phyloP scores from a whole-genome alignment of 2,797 vertebrate genomes.

The Xiphorhynchus erythropygius region DNA sequence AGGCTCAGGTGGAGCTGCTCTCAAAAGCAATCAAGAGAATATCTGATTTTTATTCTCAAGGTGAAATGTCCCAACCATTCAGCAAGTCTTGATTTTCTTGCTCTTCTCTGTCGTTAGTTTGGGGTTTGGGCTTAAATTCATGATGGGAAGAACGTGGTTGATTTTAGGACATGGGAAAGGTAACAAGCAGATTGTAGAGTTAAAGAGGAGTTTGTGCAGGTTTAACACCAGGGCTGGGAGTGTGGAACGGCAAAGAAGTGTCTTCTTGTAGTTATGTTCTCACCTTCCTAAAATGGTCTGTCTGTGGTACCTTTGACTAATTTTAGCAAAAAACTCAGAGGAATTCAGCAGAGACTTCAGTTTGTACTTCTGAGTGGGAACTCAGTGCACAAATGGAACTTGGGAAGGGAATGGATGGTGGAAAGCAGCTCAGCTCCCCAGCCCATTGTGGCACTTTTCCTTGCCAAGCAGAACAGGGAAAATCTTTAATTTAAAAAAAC shows the following conservation, averaged over 20 bases:
- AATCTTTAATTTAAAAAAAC: background rate
- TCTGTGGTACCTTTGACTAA: background rate
- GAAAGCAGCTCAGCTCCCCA: background rate
- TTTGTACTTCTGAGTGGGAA: background rate
- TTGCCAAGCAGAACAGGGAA: background rate
- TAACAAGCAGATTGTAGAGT: background rate
- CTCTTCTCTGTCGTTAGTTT: background rate
- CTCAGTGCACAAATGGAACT: background rate
- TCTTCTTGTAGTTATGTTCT: background rate
- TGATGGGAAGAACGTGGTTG: background rate
- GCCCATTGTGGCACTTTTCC: background rate
- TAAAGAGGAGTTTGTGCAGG: background rate
- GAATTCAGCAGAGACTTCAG: background rate
- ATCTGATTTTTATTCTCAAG: background rate
- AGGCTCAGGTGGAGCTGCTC: background rate
- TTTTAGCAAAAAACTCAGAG: background rate
- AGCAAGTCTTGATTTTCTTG: background rate
- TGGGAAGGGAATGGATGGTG: background rate
- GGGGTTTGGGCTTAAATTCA: background rate
- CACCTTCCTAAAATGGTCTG: background rate
- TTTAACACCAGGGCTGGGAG: background rate
- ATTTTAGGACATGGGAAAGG: background rate
- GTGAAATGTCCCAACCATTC: background rate
- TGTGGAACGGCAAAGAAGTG: background rate
- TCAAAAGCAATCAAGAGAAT: background rate